phyloP scores from a whole-genome alignment of 2,888 invertebrate species.

The Synergus japonicus region DNA sequence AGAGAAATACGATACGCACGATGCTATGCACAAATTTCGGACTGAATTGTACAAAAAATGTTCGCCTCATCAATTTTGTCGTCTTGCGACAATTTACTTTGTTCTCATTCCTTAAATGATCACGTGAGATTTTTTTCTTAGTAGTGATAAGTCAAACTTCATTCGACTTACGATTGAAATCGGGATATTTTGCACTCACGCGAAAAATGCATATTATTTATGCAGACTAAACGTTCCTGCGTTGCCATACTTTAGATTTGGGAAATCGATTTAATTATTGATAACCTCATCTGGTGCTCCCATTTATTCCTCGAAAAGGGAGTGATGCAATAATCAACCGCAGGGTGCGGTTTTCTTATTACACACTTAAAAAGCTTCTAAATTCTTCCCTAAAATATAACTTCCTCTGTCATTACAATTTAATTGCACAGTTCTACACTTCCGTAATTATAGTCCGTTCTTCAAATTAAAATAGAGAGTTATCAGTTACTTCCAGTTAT shows the following conservation, averaged over 20 bases:
- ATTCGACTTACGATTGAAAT: neutral
- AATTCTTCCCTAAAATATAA: neutral
- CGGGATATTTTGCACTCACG: slow-evolving; percentile 3
- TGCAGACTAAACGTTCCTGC: neutral
- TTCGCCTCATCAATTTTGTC: slow-evolving; percentile 4
- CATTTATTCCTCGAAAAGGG: neutral
- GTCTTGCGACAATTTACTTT: neutral
- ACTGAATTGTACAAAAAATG: slow-evolving; percentile 26
- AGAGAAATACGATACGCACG: neutral
- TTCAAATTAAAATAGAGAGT: neutral
- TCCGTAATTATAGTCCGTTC: too few species aligned
- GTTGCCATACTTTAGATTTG: neutral
- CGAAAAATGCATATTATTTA: slow-evolving; percentile 8
- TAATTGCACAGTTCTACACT: too few species aligned
- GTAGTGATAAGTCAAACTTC: neutral
- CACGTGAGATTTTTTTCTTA: slow-evolving; percentile 18
- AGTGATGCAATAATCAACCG: slow-evolving; percentile 30
- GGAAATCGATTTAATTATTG: slow-evolving; percentile 21
- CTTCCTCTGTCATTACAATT: neutral
- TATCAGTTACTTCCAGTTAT: neutral
- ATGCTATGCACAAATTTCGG: slow-evolving; percentile 13
- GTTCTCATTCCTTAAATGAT: neutral
- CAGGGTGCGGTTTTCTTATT: slow-evolving; percentile 5
- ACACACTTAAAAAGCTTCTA: neutral
- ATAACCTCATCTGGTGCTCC: neutral